Evolutionary conservation across 2,797 vertebrate genomes (phyloP).

Genomic region (Phrynocephalus forsythii): DNA sequence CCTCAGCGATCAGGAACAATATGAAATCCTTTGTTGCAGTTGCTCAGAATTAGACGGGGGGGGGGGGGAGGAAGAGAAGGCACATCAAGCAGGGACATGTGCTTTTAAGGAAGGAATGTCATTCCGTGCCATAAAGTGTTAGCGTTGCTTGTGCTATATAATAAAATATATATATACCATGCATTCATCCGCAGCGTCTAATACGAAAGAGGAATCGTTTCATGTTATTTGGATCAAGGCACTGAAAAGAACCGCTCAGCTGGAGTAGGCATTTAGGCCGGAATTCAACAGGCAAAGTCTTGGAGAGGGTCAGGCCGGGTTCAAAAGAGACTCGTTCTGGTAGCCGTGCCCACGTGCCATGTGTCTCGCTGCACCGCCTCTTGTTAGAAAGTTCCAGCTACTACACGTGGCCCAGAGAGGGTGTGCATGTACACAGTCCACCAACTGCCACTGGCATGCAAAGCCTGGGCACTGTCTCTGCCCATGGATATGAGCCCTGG

Average conservation of each 20-base stretch:
- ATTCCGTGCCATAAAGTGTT: background rate
- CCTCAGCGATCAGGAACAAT: background rate
- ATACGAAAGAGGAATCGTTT: background rate
- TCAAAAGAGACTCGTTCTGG: background rate
- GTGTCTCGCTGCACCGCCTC: background rate
- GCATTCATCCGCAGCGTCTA: background rate
- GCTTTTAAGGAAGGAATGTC: background rate
- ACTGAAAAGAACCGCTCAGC: too few species aligned
- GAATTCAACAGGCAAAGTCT: constrained; percentile 1
- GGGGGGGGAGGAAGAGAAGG: too few species aligned
- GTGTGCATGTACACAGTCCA: too few species aligned
- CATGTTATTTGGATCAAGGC: constrained; percentile 6
- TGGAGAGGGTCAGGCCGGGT: background rate
- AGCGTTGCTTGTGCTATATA: background rate
- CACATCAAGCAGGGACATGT: background rate
- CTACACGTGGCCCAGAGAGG: background rate
- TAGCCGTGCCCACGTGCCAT: too few species aligned
- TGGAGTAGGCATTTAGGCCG: background rate
- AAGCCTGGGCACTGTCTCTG: background rate
- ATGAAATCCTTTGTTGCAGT: background rate
- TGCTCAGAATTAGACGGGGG: background rate
- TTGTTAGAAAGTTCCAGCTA: background rate
- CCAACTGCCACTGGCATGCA: background rate
- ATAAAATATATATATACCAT: background rate
- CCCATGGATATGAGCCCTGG: too few species aligned